A percentile compares a stretch with the other conserved stretches of the same genome.
These are phyloP conservation scores for Tolmerus cingulatus DNA, from an alignment of 2,888 invertebrate species.

Conservation along the genomic window DNA sequence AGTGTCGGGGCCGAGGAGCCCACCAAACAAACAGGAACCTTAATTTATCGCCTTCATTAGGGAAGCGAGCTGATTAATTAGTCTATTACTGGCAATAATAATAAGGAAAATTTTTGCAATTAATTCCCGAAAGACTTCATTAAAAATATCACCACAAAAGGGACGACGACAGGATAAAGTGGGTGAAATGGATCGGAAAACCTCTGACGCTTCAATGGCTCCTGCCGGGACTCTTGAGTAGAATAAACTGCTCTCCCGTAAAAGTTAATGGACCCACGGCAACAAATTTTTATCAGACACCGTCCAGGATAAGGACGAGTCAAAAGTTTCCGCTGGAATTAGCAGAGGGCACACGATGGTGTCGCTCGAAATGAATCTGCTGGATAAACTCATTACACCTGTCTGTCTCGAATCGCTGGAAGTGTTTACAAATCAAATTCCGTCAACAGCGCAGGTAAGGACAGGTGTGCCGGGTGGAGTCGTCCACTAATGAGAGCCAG, in stretches of 20 bases:
- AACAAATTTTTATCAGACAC: neutral
- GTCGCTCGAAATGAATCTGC: neutral
- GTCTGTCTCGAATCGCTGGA: neutral
- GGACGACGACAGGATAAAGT: conserved; percentile 14
- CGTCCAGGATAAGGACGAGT: neutral
- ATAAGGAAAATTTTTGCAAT: conserved; percentile 46
- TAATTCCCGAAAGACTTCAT: conserved; percentile 46
- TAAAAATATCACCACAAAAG: conserved; percentile 37
- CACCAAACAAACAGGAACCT: neutral
- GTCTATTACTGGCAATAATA: conserved; percentile 47
- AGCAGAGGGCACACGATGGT: neutral
- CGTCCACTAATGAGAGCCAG: neutral
- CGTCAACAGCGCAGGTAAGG: neutral
- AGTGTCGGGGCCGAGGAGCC: neutral
- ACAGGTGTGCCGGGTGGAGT: neutral
- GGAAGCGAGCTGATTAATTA: conserved; percentile 46
- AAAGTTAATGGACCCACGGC: conserved; percentile 6
- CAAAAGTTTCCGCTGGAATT: neutral
- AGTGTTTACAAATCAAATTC: conserved; percentile 9
- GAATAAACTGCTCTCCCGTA: neutral
- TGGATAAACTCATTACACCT: neutral
- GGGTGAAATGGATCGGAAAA: conserved; percentile 27
- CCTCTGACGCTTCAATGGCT: neutral
- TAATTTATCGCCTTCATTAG: conserved; percentile 45
- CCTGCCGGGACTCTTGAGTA: neutral